Base-by-base conservation (phyloP, 2,888 invertebrate species). In the Nebria brevicollis region DNA sequence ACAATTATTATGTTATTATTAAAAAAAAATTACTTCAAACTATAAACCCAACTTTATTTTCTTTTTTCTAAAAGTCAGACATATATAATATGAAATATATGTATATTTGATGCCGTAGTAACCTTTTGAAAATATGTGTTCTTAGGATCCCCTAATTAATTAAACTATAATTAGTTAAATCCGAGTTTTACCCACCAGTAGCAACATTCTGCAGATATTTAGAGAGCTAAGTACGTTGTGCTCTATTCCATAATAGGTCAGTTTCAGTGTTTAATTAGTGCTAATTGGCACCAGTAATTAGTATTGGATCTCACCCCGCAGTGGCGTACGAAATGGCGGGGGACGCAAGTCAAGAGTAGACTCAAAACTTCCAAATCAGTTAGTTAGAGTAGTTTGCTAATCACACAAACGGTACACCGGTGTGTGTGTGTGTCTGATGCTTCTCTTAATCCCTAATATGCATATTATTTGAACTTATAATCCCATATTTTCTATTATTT, bases 231-330 rank as follows among this genome's bases (percentile, higher is more conserved):
- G 54, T 54, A 54, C 54, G 54, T 13, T 54, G 8, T 54, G 54
- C 54, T 8, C 54, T 54, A 54, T 54, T 54, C 54, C 7, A 54
- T 54, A 54, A 54, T 54, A 54, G 54, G 54, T 54, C 54, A 54
- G 54, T 54, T 54, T 3, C 20, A 68, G 68, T 26, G 26, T 68
- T 68, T 68, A 68, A 68, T 68, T 68, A 68, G 68, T 20, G 26
- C 68, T 68, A 68, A 68, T 68, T 68, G 68, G 26, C 20, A 26
- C 20, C 68, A 68, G 68, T 68, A 68, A 68, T 68, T 68, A 68
- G 68, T 68, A 68, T 68, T 68, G 13, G 68, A 68, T 68, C 68
- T 68, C 20, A 26, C n/a, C 20, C 13, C 20, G 10, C 68, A 11
- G n/a, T 11, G 20, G 68, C 20, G 68, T 26, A 15, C 3, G 13